Base-by-base conservation (phyloP, 2,888 invertebrate genomes). In the Torymus texanus region DNA sequence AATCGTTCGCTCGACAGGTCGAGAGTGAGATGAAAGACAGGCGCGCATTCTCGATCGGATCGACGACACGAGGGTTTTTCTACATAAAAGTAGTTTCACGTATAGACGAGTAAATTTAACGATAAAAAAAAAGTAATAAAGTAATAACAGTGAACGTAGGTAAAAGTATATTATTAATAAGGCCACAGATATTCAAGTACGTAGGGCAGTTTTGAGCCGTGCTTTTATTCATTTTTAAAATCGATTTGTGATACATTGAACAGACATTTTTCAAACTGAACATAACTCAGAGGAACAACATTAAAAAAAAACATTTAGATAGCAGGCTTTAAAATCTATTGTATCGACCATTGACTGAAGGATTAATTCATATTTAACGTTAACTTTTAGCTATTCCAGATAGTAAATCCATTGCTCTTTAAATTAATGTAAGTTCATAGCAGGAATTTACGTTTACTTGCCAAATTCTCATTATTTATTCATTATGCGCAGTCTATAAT, bases 31-130 rank as follows among this genome's bases (percentile, higher is more conserved):
- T 16, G 59, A 62, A n/a, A 59, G 78, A 78, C 77, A 76, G 41
- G 41, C 41, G 66, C 16, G 62, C 81, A 80, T 82, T 84, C 80
- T 83, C 82, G 83, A 83, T 83, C 81, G 70, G 61, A 81, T 82
- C 80, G 80, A 82, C 83, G 80, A 85, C 80, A 84, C 86, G 85
- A 85, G 81, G 79, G 84, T 86, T 85, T 86, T 87, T 88, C 86
- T 86, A 87, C 85, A 84, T 85, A 79, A 41, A 81, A 76, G 72
- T 79, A 79, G 79, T 76, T 76, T 79, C 74, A 74, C 73, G 58
- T 79, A 76, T 79, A 79, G 77, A 67, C n/a, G 61, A 68, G 79
- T 59, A 56, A 79, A 76, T 79, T 66, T 59, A 75, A 73, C 41
- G 41, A 29, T 58, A 14, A 24, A 29, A 73, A 73, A 21, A 68